Evolutionary conservation across 2,888 invertebrate species (phyloP), one percentile per base, ranked within the genome.

Genomic region (Entomobrya proxima): DNA sequence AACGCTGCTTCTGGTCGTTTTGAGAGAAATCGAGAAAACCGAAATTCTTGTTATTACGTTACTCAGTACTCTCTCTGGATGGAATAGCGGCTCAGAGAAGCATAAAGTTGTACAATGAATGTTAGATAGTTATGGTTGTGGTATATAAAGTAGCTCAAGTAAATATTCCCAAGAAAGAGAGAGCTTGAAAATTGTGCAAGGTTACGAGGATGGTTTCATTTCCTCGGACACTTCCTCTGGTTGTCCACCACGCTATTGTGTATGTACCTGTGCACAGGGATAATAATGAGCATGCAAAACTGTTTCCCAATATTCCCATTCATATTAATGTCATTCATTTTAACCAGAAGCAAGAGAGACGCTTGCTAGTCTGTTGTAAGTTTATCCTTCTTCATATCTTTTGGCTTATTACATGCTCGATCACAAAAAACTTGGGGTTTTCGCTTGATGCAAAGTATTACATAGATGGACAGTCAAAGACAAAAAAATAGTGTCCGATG

Each of bases 131-230:
- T n/a, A n/a, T n/a, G n/a, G n/a, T n/a, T n/a, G n/a, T n/a, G n/a
- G n/a, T n/a, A n/a, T n/a, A n/a, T n/a, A n/a, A n/a, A n/a, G n/a
- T n/a, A n/a, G n/a, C n/a, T n/a, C n/a, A n/a, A n/a, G n/a, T n/a
- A n/a, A n/a, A n/a, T n/a, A n/a, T n/a, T n/a, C n/a, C n/a, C n/a
- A n/a, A n/a, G n/a, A n/a, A n/a, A n/a, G n/a, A n/a, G n/a, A n/a
- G n/a, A n/a, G n/a, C n/a, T 18, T 69, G 21, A 69, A 80, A 64
- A n/a, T 80, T 80, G 37, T 69, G 15, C 80, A 80, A 80, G 80
- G 80, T 80, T 80, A 80, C 27, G 40, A 52, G 79, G 69, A 47
- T 37, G 47, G 6, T 6, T 27, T 77, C 61, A 44, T 50, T 50
- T 75, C 21, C 35, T 35, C 52, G 75, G 52, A 55, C n/a, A n/a